Evolutionary conservation across 2,797 vertebrate genomes (phyloP).

Genomic region (Xenopus petersii): DNA sequence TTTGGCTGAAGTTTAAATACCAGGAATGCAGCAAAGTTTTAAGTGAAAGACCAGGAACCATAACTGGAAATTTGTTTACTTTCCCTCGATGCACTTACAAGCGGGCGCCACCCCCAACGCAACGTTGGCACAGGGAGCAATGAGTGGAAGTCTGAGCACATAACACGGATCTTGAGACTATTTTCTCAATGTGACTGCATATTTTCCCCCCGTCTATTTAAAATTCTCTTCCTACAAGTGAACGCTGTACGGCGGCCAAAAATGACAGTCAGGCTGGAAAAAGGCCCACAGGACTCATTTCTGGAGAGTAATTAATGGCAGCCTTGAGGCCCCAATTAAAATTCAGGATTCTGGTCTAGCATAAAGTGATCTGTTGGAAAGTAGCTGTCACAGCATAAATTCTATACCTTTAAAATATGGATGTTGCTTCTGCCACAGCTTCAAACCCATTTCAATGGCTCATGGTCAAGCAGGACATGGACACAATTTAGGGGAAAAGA

Average conservation of each 20-base stretch:
- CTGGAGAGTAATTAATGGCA: background rate
- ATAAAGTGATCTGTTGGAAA: background rate
- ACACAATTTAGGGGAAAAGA: no score
- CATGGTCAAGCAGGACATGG: no score
- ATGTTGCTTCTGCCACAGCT: no score
- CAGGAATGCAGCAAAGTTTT: background rate
- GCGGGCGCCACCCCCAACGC: no score
- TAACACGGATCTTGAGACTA: background rate
- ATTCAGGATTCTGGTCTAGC: background rate
- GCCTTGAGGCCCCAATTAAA: slow-evolving; percentile 6
- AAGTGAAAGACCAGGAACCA: background rate
- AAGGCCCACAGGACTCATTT: background rate
- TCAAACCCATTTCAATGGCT: no score
- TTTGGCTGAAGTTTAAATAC: background rate
- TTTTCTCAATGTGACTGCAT: background rate
- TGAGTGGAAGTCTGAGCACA: no score
- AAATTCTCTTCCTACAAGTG: background rate
- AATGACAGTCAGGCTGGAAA: background rate
- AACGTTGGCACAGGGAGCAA: no score
- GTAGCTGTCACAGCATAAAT: background rate
- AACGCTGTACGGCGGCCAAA: background rate
- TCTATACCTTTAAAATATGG: no score
- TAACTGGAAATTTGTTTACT: no score
- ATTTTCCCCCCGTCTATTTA: background rate
- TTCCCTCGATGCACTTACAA: no score